Percentiles rank a stretch among this genome's conserved stretches.
Evolutionary conservation across 2,888 invertebrate genomes (phyloP).

Genomic region (Nesidiocoris tenuis): DNA sequence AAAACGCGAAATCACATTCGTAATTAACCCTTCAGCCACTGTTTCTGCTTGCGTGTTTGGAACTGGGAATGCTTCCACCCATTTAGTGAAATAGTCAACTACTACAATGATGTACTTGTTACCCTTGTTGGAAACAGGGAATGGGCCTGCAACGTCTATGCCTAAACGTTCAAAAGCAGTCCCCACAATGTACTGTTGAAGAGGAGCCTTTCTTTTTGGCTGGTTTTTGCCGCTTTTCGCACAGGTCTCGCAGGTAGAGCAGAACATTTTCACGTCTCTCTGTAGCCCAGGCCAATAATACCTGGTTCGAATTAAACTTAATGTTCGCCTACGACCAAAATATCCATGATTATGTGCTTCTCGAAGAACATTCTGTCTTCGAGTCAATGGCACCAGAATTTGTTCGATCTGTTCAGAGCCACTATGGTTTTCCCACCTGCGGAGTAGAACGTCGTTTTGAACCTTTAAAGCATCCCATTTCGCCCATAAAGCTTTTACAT

Average conservation of each 20-base stretch:
- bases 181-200: not conserved
- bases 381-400: not conserved
- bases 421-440: not conserved
- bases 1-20: conserved; percentile 47
- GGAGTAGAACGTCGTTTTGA: not conserved
- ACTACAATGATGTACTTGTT: conserved; percentile 51
- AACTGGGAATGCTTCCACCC: conserved; percentile 52
- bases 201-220: not conserved
- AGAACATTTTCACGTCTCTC: not conserved
- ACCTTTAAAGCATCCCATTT: conserved; percentile 45
- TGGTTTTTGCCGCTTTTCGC: conserved; percentile 12
- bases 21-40: conserved; percentile 50
- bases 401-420: not conserved
- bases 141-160: conserved; percentile 9
- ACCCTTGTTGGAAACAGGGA: conserved; percentile 47
- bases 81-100: conserved; percentile 42
- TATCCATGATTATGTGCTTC: conserved; percentile 35
- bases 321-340: not conserved
- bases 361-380: conserved; percentile 41
- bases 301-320: not conserved
- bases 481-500: conserved; percentile 7
- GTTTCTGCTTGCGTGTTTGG: conserved; percentile 52
- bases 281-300: conserved; percentile 7
- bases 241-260: not conserved
- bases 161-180: not conserved